Percentiles rank a stretch among this genome's conserved stretches.
These are phyloP conservation scores for Cryptoprocta ferox DNA, from an alignment of 2,797 vertebrate species.

Conservation along the genomic window DNA sequence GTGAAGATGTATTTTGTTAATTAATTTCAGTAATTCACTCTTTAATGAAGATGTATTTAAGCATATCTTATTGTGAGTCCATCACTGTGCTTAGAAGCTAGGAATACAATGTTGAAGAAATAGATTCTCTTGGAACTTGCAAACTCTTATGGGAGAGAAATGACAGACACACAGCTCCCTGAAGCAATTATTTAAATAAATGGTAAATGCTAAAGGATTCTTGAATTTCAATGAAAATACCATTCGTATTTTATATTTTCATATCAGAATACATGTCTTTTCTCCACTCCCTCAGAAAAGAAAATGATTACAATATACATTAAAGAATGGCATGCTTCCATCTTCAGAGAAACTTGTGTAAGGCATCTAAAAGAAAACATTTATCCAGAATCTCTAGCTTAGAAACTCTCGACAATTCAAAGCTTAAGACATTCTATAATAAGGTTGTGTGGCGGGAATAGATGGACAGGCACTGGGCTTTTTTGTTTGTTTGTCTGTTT, in stretches of 20 bases:
- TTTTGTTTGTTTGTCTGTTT: background rate
- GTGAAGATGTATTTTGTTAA: background rate
- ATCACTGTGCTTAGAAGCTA: background rate
- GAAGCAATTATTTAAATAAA: background rate
- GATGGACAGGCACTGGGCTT: background rate
- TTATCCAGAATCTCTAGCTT: background rate
- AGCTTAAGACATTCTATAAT: background rate
- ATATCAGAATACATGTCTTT: background rate
- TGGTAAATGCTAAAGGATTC: background rate
- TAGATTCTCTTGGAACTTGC: background rate
- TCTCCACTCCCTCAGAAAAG: background rate
- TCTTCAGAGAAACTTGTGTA: background rate
- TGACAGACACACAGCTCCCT: background rate
- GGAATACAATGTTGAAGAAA: background rate
- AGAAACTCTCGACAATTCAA: background rate
- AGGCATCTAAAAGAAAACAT: background rate
- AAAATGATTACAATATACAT: slow-evolving; percentile 15
- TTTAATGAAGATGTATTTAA: background rate
- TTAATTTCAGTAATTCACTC: background rate
- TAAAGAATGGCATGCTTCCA: background rate
- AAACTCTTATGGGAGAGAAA: background rate
- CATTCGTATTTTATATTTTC: background rate
- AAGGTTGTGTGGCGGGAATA: background rate
- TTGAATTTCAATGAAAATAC: slow-evolving; percentile 8
- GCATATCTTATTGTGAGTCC: background rate